Conservation (phyloP, 2,113 vertebrate genomes). For the Elanus axillaris region DNA sequence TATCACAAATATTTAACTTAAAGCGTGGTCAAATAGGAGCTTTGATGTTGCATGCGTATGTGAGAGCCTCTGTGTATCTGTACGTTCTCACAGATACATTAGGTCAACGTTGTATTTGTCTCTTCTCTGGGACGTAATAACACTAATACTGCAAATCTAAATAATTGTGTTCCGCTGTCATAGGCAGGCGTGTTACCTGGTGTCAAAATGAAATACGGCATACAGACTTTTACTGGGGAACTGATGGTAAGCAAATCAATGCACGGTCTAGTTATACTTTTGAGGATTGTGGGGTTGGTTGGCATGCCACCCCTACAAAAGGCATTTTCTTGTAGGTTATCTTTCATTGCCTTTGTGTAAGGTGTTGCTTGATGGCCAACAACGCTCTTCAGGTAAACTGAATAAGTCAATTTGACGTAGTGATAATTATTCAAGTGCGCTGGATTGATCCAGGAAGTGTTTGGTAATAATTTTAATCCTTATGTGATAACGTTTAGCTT, state of each 20-base stretch:
- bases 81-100: rapidly evolving
- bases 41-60: constrained; percentile 29
- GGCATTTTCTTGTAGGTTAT: rapidly evolving
- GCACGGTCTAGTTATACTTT: rapidly evolving
- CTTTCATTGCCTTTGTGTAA: rapidly evolving
- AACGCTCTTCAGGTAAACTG: rapidly evolving
- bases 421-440: background rate
- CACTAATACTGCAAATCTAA: background rate
- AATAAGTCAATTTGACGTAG: rapidly evolving
- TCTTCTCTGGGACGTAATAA: background rate
- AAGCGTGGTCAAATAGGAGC: background rate
- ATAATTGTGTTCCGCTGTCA: background rate
- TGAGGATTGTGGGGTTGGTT: background rate
- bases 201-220: rapidly evolving
- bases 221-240: background rate
- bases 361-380: background rate
- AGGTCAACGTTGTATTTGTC: background rate
- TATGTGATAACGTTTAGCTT: background rate
- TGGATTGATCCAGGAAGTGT: background rate
- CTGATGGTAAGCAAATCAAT: background rate
- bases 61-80: background rate
- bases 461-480: background rate
- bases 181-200: background rate
- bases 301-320: background rate
- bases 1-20: constrained; percentile 45